Evolutionary conservation across 2,113 vertebrate genomes (phyloP), one percentile per base, ranked within the genome.

Genomic region (Coregonus clupeaformis): DNA sequence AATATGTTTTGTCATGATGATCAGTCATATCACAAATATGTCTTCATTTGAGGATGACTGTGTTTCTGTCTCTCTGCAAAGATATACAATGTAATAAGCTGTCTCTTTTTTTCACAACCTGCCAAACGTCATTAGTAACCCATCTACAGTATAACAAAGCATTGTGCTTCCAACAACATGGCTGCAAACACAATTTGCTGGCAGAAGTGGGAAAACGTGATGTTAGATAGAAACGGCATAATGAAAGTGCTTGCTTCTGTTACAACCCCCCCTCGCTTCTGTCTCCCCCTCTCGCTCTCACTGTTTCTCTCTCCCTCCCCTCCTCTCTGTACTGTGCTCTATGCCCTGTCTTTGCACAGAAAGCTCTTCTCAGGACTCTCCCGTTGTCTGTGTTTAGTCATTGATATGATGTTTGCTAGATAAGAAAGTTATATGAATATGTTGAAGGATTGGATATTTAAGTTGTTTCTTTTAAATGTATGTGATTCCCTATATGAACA

Each of bases 311-410:
- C 45, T 47, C 12, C 9, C 47, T 16, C 57, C 6, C 20, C 57
- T 7, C n/a, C n/a, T n/a, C n/a, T n/a, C 57, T 22, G 5, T 20
- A 20, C 57, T 60, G 18, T 20, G 57, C n/a, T n/a, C 57, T 60
- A 60, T 60, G 57, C 57, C 57, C 5, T 55, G 1, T 24, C 57
- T 55, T 55, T 55, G 14, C 52, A 55, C 52, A 55, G 52, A 55
- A 55, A 16, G 16, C 52, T 55, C 52, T 60, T 60, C 57, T 60
- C 57, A 60, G 57, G 57, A 60, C 57, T 60, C 57, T 60, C 36
- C 36, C 36, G 2, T 42, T n/a, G 57, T 60, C 57, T 60, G n/a
- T 60, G n/a, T 52, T 52, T 52, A 52, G 14, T 16, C 47, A 52
- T 14, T 52, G 12, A 52, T 18, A 52, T 45, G 42, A 45, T 52